These are phyloP conservation scores for Luperina testacea DNA, from an alignment of 2,888 invertebrate species.

Conservation along the genomic window DNA sequence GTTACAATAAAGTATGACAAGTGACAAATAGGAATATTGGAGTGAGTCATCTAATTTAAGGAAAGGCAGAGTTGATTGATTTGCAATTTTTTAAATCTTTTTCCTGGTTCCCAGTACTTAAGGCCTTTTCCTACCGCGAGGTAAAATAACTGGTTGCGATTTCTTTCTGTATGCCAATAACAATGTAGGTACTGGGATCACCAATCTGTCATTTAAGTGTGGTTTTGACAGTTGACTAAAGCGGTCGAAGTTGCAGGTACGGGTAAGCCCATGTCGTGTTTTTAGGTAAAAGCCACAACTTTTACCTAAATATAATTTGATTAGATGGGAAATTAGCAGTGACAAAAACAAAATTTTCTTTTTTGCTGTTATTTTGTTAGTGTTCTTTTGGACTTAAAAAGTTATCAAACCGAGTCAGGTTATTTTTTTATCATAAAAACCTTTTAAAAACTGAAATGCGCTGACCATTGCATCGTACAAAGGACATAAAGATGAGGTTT, in stretches of 20 bases:
- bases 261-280: neutral
- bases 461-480: conserved; percentile 19
- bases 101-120: neutral
- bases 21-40: conserved; percentile 38
- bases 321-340: too few species aligned
- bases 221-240: neutral
- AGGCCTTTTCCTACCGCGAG: neutral
- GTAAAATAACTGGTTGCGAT: neutral
- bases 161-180: neutral
- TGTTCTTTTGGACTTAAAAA: neutral
- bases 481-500: conserved; percentile 22
- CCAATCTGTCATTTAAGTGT: neutral
- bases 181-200: neutral
- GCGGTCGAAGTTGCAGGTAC: too few species aligned
- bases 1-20: conserved; percentile 45
- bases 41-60: conserved; percentile 41
- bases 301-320: neutral
- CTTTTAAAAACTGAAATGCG: conserved; percentile 25
- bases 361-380: neutral
- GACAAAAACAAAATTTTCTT: neutral
- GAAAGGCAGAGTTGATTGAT: conserved; percentile 21
- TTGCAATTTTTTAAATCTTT: neutral
- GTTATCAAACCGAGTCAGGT: neutral
- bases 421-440: conserved; percentile 22
- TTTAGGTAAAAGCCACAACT: neutral